Evolutionary conservation across 2,113 vertebrate species (phyloP), one percentile per base, ranked within the genome.

Genomic region (Dendrocopos noguchii): DNA sequence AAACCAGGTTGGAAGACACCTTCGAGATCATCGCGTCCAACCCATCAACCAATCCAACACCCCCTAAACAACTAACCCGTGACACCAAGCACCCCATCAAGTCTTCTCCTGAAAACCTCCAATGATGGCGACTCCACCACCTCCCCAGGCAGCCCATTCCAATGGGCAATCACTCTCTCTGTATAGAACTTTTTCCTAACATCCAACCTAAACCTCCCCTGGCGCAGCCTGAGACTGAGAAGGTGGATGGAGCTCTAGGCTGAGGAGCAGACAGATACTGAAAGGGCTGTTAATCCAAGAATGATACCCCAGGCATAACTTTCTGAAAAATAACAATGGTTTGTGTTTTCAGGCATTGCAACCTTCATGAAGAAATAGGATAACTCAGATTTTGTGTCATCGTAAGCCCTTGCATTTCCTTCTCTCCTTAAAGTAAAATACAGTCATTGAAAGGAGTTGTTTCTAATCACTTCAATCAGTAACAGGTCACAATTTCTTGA

Each of bases 401-500:
- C 34, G 34, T 47, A 77, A 87, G 33, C 9, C 15, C 36, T 85
- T 87, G 25, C 21, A 24, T 67, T 80, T 25, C 16, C 21, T 61
- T 76, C 42, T 82, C 9, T 77, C 70, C 21, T 61, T 36, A 25
- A 63, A 83, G 67, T 7, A 63, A 68, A 87, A 87, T 31, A 24
- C 6, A 70, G 24, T 3, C 16, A 53, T 2, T 2, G 36, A 84
- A 87, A 85, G 13, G 24, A 64, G 25, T 22, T 87, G 12, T 56
- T 93, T 64, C 82, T 89, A 85, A 91, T 74, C 75, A 78, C 42
- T 88, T 87, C 61, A 84, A 25, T 89, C 71, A 92, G 63, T 93
- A 84, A 52, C 64, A 73, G 75, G 52, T 63, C 79, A 91, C 12
- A 77, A 42, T 67, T 80, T 72, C 91, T 77, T 85, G 61, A 94